Evolutionary conservation across 2,113 vertebrate species (phyloP).

Genomic region (Laterallus jamaicensis): DNA sequence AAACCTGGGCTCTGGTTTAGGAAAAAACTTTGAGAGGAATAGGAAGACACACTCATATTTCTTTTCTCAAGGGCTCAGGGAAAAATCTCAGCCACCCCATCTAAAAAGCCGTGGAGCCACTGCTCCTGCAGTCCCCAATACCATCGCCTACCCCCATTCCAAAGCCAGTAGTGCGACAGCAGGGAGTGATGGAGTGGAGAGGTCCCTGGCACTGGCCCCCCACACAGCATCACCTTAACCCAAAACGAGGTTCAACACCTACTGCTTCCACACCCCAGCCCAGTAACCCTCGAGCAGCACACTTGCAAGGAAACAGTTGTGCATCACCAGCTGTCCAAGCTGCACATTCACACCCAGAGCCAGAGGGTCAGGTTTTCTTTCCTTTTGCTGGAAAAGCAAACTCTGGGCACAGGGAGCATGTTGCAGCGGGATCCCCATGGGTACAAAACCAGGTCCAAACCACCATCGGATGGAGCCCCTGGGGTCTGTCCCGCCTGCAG

Average conservation of each 20-base stretch:
- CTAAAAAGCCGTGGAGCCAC: not conserved
- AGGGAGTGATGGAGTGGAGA: not conserved
- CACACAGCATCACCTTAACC: not conserved
- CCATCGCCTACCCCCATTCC: not conserved
- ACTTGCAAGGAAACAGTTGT: not conserved
- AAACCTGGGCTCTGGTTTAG: slow-evolving; percentile 22
- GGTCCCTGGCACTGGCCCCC: not conserved
- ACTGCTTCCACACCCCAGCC: not conserved
- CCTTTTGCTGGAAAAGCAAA: not conserved
- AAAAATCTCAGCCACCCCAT: not conserved
- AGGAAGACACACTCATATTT: not conserved
- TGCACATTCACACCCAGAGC: not conserved
- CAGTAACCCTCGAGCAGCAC: not conserved
- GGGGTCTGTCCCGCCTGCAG: not conserved
- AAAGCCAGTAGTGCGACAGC: fast-evolving
- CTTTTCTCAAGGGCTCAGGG: not conserved
- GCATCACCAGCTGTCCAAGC: not conserved
- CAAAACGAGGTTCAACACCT: not conserved
- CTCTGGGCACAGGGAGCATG: not conserved
- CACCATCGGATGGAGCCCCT: fast-evolving
- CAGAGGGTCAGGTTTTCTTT: too few relatives aligned
- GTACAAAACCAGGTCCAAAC: fast-evolving
- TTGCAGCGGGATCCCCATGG: not conserved
- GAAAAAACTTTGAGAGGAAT: not conserved
- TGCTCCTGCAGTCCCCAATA: fast-evolving